Evolutionary conservation across 2,888 invertebrate species (phyloP).

Genomic region (Tachina lurida): DNA sequence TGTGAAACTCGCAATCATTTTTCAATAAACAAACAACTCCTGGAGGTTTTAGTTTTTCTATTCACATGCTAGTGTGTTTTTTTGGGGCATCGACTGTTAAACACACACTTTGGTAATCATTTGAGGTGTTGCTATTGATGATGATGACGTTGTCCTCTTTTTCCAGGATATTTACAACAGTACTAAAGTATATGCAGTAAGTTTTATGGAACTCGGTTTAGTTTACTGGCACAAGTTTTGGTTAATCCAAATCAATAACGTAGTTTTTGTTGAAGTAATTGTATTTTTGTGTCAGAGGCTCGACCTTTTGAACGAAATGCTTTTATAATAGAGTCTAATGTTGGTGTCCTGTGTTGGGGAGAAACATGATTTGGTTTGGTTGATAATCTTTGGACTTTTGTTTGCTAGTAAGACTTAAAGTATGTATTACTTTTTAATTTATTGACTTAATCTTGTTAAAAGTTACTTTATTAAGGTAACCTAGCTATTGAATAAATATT

Average conservation of each 20-base stretch:
- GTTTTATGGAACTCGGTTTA: conserved; percentile 48
- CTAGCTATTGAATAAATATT: conserved; percentile 48
- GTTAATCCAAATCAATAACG: conserved; percentile 26
- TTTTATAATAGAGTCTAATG: neutral
- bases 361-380: conserved; percentile 49
- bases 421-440: conserved; percentile 57
- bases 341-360: neutral
- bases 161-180: conserved; percentile 3
- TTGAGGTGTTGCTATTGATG: conserved; percentile 22
- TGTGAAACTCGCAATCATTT: conserved; percentile 61
- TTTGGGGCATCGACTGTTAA: conserved; percentile 20
- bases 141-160: neutral
- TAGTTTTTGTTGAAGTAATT: conserved; percentile 7
- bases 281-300: too few species aligned
- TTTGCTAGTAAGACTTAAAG: conserved; percentile 32
- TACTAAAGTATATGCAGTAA: conserved; percentile 23
- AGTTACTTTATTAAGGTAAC: conserved; percentile 6
- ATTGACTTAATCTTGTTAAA: conserved; percentile 60
- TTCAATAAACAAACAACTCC: conserved; percentile 67
- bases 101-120: conserved; percentile 20
- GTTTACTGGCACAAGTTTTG: conserved; percentile 41
- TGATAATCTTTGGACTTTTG: conserved; percentile 64
- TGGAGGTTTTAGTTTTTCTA: conserved; percentile 45
- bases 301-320: neutral
- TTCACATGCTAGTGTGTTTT: neutral